Base-by-base conservation (phyloP, 1,140 invertebrate genomes). In the Hyles euphorbiae region DNA sequence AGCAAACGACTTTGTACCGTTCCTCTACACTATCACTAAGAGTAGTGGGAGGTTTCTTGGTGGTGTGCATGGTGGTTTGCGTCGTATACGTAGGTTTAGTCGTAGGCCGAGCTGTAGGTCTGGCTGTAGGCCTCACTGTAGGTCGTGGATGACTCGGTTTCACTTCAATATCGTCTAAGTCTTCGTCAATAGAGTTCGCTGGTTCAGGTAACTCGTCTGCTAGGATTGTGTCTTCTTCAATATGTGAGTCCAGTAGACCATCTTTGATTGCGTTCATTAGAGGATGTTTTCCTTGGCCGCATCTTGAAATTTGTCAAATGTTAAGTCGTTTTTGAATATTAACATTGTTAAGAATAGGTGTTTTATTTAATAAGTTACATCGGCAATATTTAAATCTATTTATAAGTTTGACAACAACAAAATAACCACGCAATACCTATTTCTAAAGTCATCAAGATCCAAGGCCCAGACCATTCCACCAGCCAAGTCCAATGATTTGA, bases 401-500 rank as follows among this genome's bases (percentile, higher is more conserved):
- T 22, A 22, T 22, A 22, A 22, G 22, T 22, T 22, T 22, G 22
- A 22, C 0, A 22, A 22, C 22, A 22, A 22, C 22, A 22, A 22
- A 22, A 22, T 22, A 22, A 22, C 22, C 2, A 22, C 22, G 2
- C 10, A 48, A 11, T 90, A 92, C 80, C 86, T 90, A 74, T 94
- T 94, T 43, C 90, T 90, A 69, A 95, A 96, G 81, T 98, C 96
- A 74, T 98, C 96, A 55, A 97, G 90, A 90, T 98, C 95, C 3
- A 98, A 81, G 0, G 96, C 95, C 96, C 96, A 97, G 5, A 97
- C 92, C 96, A 97, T 97, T 9, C 94, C 96, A 50, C 96, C 96
- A 0, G 94, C 96, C 2, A 98, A 89, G 61, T 93, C 91, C 83
- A 96, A 91, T 6, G 93, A 90, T 63, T 94, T 92, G 3, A 96